Evolutionary conservation across 2,888 invertebrate species (phyloP).

Genomic region (Megamerina dolium): DNA sequence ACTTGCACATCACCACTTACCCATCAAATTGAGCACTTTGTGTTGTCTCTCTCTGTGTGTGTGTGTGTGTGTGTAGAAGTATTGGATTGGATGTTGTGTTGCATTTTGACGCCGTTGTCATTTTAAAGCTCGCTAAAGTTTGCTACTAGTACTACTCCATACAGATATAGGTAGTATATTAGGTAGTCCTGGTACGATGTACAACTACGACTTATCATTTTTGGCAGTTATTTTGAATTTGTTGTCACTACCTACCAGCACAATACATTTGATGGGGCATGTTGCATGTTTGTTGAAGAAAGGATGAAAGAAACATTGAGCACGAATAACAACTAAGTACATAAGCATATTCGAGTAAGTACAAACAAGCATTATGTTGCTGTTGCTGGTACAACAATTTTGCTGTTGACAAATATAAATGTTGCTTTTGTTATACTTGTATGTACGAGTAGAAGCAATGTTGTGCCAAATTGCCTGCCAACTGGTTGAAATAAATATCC

Average conservation of each 20-base stretch:
- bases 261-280: too few species aligned
- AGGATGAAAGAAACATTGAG: too few species aligned
- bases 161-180: background rate
- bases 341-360: too few species aligned
- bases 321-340: too few species aligned
- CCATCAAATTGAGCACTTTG: slow-evolving; percentile 1
- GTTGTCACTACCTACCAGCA: background rate
- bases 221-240: slow-evolving; percentile 1
- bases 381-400: background rate
- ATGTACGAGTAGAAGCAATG: slow-evolving; percentile 12
- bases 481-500: slow-evolving; percentile 18
- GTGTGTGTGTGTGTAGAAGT: background rate
- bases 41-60: background rate
- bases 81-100: background rate
- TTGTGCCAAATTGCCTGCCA: slow-evolving; percentile 29
- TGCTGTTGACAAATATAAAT: slow-evolving; percentile 4
- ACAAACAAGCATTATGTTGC: too few species aligned
- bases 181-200: background rate
- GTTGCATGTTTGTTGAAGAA: too few species aligned
- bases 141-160: background rate
- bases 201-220: too few species aligned
- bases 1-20: background rate
- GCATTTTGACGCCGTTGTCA: background rate
- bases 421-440: background rate
- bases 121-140: background rate